Conservation (phyloP, 2,888 invertebrate species). For the Deilephila porcellus region DNA sequence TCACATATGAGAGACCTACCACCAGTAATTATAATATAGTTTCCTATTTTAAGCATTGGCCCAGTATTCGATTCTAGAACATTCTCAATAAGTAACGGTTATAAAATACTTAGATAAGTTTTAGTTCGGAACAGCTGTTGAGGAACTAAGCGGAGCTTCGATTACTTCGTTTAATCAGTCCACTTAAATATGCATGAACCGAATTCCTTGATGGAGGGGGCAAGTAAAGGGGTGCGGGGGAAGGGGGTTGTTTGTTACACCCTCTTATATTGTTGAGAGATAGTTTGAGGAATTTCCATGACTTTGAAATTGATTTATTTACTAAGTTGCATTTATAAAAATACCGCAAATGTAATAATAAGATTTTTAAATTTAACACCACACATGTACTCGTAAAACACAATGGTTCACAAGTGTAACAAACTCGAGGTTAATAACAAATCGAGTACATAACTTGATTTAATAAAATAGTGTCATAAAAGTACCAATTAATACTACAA, state of each 20-base stretch:
- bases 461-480: no score
- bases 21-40: no score
- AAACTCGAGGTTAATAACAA: no score
- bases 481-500: not conserved
- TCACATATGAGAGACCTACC: no score
- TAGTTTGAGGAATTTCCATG: not conserved
- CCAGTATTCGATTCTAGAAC: not conserved
- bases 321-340: no score
- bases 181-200: constrained; percentile 12
- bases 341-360: no score
- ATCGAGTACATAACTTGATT: no score
- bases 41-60: no score
- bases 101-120: not conserved
- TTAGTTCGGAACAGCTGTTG: not conserved
- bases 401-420: no score
- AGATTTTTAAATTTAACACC: no score
- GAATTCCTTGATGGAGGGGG: not conserved
- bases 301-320: not conserved
- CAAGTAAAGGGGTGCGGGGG: not conserved
- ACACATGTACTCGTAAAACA: no score
- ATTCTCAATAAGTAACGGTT: not conserved
- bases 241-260: not conserved
- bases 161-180: constrained; percentile 16
- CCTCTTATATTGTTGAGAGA: not conserved
- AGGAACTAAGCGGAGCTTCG: not conserved